Percentiles rank a stretch among this genome's conserved stretches.
phyloP scores from a whole-genome alignment of 2,113 vertebrate genomes.

The Prunella fulvescens region DNA sequence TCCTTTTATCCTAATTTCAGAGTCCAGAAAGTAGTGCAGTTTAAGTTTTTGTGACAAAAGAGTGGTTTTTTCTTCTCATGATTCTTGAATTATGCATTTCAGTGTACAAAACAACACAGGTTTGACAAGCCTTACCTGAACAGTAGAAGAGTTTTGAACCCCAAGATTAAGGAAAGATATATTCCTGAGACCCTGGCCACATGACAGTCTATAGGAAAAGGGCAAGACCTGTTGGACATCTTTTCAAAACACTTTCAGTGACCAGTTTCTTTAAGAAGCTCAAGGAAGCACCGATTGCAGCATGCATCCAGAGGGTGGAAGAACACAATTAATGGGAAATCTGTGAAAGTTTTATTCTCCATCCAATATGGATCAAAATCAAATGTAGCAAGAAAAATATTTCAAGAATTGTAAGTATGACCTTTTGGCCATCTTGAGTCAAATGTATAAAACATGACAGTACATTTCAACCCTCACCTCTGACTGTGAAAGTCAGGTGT shows the following conservation, averaged over 20 bases:
- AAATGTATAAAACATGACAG: not conserved
- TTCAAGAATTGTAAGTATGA: not conserved
- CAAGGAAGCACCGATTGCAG: not conserved
- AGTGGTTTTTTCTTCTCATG: fast-evolving
- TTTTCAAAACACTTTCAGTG: not conserved
- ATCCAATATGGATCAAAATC: not conserved
- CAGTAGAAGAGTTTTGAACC: not conserved
- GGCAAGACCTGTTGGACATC: not conserved
- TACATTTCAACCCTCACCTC: not conserved
- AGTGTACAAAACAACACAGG: not conserved
- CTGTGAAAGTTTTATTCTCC: not conserved
- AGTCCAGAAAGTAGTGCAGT: not conserved
- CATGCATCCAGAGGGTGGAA: not conserved
- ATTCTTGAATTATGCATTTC: not conserved
- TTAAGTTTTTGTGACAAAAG: not conserved
- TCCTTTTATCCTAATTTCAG: not conserved
- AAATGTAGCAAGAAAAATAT: not conserved
- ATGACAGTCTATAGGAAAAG: not conserved
- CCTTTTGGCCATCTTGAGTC: not conserved
- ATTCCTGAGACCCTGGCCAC: not conserved
- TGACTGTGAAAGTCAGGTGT: fast-evolving
- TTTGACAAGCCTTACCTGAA: not conserved
- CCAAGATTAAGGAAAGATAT: not conserved
- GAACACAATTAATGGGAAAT: not conserved
- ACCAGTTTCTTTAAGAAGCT: not conserved